These are phyloP conservation scores for Melanophora roralis DNA, from an alignment of 2,888 invertebrate species.

Conservation along the genomic window DNA sequence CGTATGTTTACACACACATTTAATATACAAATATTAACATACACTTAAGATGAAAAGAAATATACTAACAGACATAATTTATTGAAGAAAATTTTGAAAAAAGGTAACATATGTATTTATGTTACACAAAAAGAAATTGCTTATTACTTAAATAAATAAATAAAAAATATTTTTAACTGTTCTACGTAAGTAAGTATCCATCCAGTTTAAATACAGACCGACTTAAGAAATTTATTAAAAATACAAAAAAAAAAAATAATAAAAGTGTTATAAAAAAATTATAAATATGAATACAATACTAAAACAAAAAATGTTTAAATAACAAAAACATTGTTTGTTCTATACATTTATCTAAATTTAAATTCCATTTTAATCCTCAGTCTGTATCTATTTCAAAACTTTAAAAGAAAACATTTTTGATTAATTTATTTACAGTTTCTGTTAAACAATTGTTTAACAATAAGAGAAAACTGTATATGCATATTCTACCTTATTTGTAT, in stretches of 20 bases:
- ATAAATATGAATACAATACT: conserved; percentile 68
- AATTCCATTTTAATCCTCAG: conserved; percentile 1
- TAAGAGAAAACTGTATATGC: too few species aligned
- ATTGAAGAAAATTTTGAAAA: not conserved
- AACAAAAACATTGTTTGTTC: conserved; percentile 42
- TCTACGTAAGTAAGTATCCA: conserved; percentile 74
- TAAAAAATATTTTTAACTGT: conserved; percentile 52
- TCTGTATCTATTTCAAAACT: conserved; percentile 22
- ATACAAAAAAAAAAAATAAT: conserved; percentile 67
- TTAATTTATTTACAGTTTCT: not conserved
- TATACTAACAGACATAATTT: not conserved
- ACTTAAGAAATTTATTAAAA: conserved; percentile 69
- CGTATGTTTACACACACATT: conserved; percentile 31
- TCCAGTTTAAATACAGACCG: conserved; percentile 68
- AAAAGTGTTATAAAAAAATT: conserved; percentile 35
- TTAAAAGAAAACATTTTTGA: conserved; percentile 5
- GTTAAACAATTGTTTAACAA: too few species aligned
- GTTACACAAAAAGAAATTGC: conserved; percentile 33
- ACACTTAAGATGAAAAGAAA: too few species aligned
- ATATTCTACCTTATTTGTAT: too few species aligned
- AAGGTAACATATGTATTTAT: conserved; percentile 33
- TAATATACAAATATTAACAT: conserved; percentile 45
- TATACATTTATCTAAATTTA: not conserved
- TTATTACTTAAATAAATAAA: not conserved
- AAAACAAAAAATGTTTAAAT: conserved; percentile 62